Base-by-base conservation (phyloP, 1,140 invertebrate species). In the Lutraria rhynchaena region DNA sequence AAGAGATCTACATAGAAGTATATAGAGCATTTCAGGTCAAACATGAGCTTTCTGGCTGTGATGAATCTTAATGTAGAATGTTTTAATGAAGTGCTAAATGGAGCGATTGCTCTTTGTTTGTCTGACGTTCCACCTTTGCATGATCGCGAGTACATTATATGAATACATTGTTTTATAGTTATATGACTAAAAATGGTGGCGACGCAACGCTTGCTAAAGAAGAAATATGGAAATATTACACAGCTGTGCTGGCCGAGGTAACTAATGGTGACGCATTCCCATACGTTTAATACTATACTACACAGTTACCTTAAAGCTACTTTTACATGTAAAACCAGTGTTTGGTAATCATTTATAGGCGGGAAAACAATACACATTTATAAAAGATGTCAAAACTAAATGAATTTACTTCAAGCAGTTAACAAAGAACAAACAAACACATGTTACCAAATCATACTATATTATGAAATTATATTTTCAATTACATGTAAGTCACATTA, bases 191-290 rank as follows among this genome's bases (percentile, higher is more conserved):
- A 22, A 44, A 24, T 49, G 63, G 63, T 46, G 44, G 44, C 19
- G 44, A 67, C 44, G 44, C 31, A 49, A 29, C 4, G 2, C 4
- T 11, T 2, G 63, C 63, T 29, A 13, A 29, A 19, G 63, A 27
- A 2, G 17, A 22, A 46, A n/a, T 67, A 27, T 1, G 19, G 35
- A 67, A 49, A 67, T 67, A 67, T 44, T 67, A 35, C 44, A 46
- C 1, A 1, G 22, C 41, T 49, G 17, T 49, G 19, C 31, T 67
- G 27, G 63, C 63, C 2, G 63, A 67, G 41, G 63, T 67, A 24
- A 27, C n/a, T n/a, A n/a, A n/a, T n/a, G n/a, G n/a, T n/a, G n/a
- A n/a, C n/a, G n/a, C n/a, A n/a, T n/a, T n/a, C n/a, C n/a, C n/a
- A n/a, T n/a, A n/a, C n/a, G n/a, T n/a, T n/a, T n/a, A n/a, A n/a